These are phyloP conservation scores for Homarus americanus DNA, from an alignment of 1,140 invertebrate species.

Conservation along the genomic window DNA sequence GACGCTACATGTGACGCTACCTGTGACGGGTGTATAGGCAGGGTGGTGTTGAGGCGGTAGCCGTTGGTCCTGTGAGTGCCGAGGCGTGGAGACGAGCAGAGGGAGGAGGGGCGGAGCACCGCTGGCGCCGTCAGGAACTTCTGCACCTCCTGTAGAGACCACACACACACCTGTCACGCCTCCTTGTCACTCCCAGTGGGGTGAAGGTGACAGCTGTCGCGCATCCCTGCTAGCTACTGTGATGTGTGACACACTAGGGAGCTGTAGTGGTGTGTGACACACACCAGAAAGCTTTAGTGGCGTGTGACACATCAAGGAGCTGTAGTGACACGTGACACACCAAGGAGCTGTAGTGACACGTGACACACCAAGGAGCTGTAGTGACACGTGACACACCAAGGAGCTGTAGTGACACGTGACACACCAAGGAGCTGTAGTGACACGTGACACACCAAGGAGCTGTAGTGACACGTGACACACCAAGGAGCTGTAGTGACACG, in stretches of 20 bases:
- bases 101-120: constrained; percentile 55
- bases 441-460: too few species aligned
- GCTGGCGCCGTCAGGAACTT: constrained; percentile 72
- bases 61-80: constrained; percentile 55
- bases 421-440: too few species aligned
- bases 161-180: neutral
- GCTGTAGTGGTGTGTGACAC: neutral
- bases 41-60: constrained; percentile 68
- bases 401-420: too few species aligned
- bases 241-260: too few species aligned
- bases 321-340: too few species aligned
- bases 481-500: neutral
- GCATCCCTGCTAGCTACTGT: too few species aligned
- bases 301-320: too few species aligned
- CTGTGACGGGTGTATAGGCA: constrained; percentile 70
- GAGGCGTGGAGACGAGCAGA: constrained; percentile 62
- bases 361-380: too few species aligned
- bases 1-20: constrained; percentile 65
- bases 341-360: too few species aligned
- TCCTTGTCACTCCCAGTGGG: neutral
- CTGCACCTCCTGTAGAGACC: constrained; percentile 64
- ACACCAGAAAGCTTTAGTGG: neutral
- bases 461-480: neutral
- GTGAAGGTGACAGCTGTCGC: too few species aligned
- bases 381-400: too few species aligned